Conservation (phyloP, 2,888 invertebrate species). For the Pristionchus fissidentatus region DNA sequence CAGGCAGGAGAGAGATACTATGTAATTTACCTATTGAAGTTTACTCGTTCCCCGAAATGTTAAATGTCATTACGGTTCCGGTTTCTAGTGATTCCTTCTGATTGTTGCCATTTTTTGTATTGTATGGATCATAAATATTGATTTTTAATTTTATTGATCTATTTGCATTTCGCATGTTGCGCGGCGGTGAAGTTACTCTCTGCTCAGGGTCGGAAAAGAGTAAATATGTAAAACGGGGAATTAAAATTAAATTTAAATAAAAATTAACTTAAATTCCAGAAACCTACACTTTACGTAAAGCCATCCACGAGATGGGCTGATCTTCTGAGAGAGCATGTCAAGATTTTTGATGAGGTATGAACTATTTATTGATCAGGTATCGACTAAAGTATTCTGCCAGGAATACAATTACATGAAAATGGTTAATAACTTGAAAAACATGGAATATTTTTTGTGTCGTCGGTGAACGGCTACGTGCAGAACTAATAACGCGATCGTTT, state of each 20-base stretch:
- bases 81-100: not conserved
- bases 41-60: too few relatives aligned
- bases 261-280: constrained; percentile 24
- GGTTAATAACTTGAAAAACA: not conserved
- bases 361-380: not conserved
- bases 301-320: constrained; percentile 3
- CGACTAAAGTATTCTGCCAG: not conserved
- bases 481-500: too few relatives aligned
- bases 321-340: not conserved
- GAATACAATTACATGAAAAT: not conserved
- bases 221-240: not conserved
- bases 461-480: too few relatives aligned
- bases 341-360: constrained; percentile 29
- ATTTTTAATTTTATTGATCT: not conserved
- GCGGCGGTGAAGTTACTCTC: not conserved
- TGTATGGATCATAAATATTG: not conserved
- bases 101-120: not conserved
- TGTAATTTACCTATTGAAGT: too few relatives aligned
- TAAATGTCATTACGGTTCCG: not conserved
- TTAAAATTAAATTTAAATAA: not conserved
- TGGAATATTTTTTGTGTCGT: too few relatives aligned
- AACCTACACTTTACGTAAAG: constrained; percentile 43
- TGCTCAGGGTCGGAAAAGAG: not conserved
- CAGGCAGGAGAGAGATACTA: too few relatives aligned
- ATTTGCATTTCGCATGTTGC: not conserved